Evolutionary conservation across 2,888 invertebrate species (phyloP).

Genomic region (Campopleginae sp.): DNA sequence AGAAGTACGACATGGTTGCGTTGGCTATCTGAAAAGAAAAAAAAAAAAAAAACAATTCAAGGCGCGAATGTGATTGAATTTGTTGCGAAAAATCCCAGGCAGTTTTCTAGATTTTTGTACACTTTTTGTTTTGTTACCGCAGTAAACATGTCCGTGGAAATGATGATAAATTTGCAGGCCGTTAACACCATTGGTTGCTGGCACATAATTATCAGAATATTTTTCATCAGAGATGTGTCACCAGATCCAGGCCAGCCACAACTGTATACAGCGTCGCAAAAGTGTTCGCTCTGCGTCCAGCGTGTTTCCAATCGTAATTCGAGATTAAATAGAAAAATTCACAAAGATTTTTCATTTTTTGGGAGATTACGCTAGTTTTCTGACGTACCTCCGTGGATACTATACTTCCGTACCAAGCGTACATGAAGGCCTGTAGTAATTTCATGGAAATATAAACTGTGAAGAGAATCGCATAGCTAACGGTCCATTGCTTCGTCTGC

Average conservation of each 20-base stretch:
- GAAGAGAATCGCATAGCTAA: constrained; percentile 55
- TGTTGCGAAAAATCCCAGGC: background rate
- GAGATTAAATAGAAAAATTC: background rate
- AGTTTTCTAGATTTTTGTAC: background rate
- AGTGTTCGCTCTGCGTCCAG: constrained; percentile 70
- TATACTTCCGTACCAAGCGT: constrained; percentile 66
- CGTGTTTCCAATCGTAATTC: background rate
- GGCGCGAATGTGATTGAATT: background rate
- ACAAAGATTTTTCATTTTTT: background rate
- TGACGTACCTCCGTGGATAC: constrained; percentile 59
- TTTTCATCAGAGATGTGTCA: constrained; percentile 64
- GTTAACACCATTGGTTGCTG: constrained; percentile 72
- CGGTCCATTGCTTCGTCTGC: constrained; percentile 56
- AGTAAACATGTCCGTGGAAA: constrained; percentile 72
- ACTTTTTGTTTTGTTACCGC: constrained; percentile 59
- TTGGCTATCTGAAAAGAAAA: background rate
- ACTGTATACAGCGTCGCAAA: constrained; percentile 71
- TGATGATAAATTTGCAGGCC: constrained; percentile 68
- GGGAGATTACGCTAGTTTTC: background rate
- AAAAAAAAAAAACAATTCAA: background rate
- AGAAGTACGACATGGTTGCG: constrained; percentile 16
- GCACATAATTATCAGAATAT: constrained; percentile 68
- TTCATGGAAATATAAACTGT: constrained; percentile 61
- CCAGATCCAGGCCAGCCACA: constrained; percentile 70
- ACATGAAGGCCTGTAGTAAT: constrained; percentile 65